Evolutionary conservation across 92 coral and sea anemone genomes (phyloP).

Genomic region (Porites rus): DNA sequence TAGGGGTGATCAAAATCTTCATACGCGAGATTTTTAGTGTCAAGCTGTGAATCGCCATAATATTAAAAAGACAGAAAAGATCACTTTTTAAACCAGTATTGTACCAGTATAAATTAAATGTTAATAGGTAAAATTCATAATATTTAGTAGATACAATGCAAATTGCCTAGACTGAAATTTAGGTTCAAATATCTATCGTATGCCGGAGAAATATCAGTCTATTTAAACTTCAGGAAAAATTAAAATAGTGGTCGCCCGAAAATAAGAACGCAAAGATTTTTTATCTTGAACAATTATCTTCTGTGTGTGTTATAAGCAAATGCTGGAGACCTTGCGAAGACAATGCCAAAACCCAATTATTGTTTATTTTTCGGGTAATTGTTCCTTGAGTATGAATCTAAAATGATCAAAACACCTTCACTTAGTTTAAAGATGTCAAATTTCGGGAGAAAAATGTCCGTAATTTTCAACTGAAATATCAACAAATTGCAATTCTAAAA

Average conservation of each 20-base stretch:
- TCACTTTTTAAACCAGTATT: conserved; percentile 22
- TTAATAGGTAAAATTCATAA: conserved; percentile 34
- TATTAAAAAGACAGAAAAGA: background rate
- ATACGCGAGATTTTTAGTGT: conserved; percentile 3
- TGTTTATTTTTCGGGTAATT: conserved; percentile 19
- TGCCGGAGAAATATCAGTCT: background rate
- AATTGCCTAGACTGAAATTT: conserved; percentile 9
- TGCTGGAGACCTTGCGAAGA: conserved; percentile 15
- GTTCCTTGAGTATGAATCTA: background rate
- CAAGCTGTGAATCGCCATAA: conserved; percentile 32
- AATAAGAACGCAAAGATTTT: background rate
- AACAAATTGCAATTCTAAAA: conserved; percentile 17
- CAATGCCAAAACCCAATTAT: conserved; percentile 15
- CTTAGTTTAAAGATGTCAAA: background rate
- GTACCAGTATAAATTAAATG: conserved; percentile 14
- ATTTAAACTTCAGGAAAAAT: background rate
- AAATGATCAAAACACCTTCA: background rate
- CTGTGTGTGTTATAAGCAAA: conserved; percentile 4
- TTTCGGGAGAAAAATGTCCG: background rate
- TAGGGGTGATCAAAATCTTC: background rate
- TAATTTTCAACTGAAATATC: background rate
- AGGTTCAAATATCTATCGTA: background rate
- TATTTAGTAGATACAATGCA: conserved; percentile 35
- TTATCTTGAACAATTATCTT: conserved; percentile 6
- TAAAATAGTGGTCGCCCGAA: background rate